Percentiles rank a stretch among this genome's conserved stretches.
phyloP scores from a whole-genome alignment of 2,797 vertebrate species.

The Notolepis coatsorum region DNA sequence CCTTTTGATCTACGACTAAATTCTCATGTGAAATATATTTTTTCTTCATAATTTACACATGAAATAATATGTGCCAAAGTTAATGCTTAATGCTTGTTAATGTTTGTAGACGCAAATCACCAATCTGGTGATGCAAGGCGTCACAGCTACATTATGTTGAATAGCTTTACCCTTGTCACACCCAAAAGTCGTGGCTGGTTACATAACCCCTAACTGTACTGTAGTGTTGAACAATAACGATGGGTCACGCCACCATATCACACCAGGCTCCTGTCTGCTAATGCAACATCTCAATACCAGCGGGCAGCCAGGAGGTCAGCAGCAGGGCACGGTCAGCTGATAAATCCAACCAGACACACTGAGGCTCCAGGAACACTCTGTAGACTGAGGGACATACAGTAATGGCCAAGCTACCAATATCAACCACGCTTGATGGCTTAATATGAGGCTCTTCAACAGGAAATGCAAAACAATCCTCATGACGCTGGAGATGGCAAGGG shows the following conservation, averaged over 20 bases:
- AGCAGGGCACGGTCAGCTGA: background rate
- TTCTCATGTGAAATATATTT: too few species aligned
- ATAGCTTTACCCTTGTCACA: background rate
- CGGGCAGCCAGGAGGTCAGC: background rate
- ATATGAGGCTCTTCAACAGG: too few species aligned
- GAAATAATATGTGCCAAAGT: too few species aligned
- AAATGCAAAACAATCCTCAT: too few species aligned
- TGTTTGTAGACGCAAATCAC: slow-evolving; percentile 12
- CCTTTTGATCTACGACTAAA: too few species aligned
- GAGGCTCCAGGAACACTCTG: background rate
- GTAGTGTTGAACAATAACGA: background rate
- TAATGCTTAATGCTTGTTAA: too few species aligned
- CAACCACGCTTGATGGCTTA: too few species aligned
- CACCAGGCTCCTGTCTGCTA: background rate
- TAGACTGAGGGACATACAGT: background rate
- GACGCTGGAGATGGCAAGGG: too few species aligned
- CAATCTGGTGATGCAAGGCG: background rate
- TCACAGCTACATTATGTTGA: background rate
- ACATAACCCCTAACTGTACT: background rate
- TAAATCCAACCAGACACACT: background rate
- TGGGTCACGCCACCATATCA: background rate
- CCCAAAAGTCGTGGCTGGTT: slow-evolving; percentile 8
- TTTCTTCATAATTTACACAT: too few species aligned
- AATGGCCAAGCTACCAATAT: too few species aligned
- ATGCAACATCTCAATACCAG: background rate